A percentile compares a stretch with the other conserved stretches of the same genome.
phyloP scores from a whole-genome alignment of 2,888 invertebrate genomes.

The Dolichopus griseipennis region DNA sequence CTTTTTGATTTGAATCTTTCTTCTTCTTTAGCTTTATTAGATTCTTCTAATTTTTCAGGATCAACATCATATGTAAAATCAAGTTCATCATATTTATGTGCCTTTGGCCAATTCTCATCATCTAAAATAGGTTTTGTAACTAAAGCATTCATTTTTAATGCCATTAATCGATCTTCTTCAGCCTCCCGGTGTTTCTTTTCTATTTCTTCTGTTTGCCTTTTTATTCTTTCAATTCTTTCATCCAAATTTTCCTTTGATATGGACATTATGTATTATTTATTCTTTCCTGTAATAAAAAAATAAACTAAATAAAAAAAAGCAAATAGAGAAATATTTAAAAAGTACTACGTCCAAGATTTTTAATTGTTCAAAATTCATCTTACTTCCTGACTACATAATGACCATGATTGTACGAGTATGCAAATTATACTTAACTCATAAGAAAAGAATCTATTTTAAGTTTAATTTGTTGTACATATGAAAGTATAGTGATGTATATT shows the following conservation, averaged over 20 bases:
- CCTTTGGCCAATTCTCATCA: slow-evolving; percentile 41
- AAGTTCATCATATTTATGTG: slow-evolving; percentile 46
- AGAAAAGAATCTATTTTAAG: too few species aligned
- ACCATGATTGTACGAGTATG: too few species aligned
- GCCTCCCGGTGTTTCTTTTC: slow-evolving; percentile 34
- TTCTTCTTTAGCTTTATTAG: slow-evolving; percentile 13
- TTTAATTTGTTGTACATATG: too few species aligned
- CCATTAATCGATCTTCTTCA: slow-evolving; percentile 43
- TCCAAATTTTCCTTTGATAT: slow-evolving; percentile 24
- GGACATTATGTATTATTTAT: slow-evolving; percentile 12
- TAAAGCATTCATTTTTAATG: slow-evolving; percentile 41
- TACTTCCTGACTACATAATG: too few species aligned
- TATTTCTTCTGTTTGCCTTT: slow-evolving; percentile 25
- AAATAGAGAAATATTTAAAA: too few species aligned
- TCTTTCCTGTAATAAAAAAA: too few species aligned
- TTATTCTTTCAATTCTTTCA: slow-evolving; percentile 25
- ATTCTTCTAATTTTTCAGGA: slow-evolving; percentile 26
- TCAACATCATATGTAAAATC: slow-evolving; percentile 32
- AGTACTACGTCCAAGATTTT: too few species aligned
- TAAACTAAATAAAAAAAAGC: too few species aligned
- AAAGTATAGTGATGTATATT: too few species aligned
- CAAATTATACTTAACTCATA: too few species aligned
- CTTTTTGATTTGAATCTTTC: slow-evolving; percentile 17
- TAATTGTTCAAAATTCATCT: too few species aligned
- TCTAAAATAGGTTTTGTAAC: slow-evolving; percentile 39